Conservation (phyloP, 2,888 invertebrate species). For the Lymantria dispar region DNA sequence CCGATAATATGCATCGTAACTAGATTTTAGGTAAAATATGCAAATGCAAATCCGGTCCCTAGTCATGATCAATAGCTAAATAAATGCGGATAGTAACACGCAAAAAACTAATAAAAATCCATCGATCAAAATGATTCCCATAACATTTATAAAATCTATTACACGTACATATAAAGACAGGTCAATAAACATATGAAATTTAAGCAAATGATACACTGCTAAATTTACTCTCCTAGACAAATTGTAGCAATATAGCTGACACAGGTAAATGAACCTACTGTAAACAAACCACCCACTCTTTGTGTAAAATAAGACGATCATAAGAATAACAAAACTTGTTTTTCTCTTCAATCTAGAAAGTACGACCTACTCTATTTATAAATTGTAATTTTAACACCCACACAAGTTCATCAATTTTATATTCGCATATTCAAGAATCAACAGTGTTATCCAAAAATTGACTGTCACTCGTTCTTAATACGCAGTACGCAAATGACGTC, state of each 20-base stretch:
- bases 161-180: background rate
- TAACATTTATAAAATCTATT: background rate
- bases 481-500: background rate
- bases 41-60: no score
- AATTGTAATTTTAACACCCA: background rate
- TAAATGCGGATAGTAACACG: no score
- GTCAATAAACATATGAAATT: constrained; percentile 2
- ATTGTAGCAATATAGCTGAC: background rate
- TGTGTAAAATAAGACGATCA: background rate
- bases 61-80: no score
- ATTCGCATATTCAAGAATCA: background rate
- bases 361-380: background rate
- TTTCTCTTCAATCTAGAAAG: background rate
- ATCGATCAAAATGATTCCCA: no score
- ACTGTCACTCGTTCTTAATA: background rate
- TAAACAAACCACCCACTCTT: constrained; percentile 2
- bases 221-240: background rate
- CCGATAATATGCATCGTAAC: no score
- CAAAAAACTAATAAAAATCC: no score
- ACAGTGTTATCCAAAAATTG: background rate
- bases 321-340: background rate
- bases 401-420: background rate
- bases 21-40: no score
- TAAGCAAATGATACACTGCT: background rate
- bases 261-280: background rate